phyloP scores from a whole-genome alignment of 2,797 vertebrate species.

The Caiman crocodilus region DNA sequence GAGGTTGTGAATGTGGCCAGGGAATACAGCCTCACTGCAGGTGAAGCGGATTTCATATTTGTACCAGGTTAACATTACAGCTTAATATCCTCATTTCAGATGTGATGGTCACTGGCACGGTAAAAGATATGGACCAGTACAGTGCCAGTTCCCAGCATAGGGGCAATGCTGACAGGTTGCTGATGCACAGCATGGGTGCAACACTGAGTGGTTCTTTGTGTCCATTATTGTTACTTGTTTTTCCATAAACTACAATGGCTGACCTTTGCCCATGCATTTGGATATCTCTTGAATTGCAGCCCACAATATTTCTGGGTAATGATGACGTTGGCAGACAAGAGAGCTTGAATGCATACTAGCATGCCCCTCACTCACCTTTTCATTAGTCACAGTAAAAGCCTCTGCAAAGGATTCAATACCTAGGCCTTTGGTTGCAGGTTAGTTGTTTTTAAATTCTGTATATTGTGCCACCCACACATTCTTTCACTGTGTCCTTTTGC shows the following conservation, averaged over 20 bases:
- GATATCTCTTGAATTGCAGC: neutral
- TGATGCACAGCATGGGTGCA: neutral
- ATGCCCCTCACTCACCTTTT: neutral
- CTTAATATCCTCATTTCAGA: neutral
- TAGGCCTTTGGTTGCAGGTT: neutral
- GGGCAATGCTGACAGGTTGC: neutral
- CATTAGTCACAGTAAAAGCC: neutral
- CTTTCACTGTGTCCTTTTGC: neutral
- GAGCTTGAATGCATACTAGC: neutral
- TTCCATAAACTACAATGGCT: no score
- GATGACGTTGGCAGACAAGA: neutral
- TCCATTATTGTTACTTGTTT: neutral
- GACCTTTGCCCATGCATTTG: neutral
- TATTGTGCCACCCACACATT: neutral
- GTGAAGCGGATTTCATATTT: neutral
- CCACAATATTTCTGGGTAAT: neutral
- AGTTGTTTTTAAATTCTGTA: neutral
- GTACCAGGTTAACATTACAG: neutral
- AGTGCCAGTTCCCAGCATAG: neutral
- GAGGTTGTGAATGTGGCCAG: neutral
- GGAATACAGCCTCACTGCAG: neutral
- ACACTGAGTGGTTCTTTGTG: slow-evolving; percentile 5
- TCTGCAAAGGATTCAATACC: neutral
- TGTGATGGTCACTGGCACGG: neutral
- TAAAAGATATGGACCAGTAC: neutral